A percentile compares a stretch with the other conserved stretches of the same genome.
Conservation (phyloP, 2,888 invertebrate genomes). For the Thera britannica region DNA sequence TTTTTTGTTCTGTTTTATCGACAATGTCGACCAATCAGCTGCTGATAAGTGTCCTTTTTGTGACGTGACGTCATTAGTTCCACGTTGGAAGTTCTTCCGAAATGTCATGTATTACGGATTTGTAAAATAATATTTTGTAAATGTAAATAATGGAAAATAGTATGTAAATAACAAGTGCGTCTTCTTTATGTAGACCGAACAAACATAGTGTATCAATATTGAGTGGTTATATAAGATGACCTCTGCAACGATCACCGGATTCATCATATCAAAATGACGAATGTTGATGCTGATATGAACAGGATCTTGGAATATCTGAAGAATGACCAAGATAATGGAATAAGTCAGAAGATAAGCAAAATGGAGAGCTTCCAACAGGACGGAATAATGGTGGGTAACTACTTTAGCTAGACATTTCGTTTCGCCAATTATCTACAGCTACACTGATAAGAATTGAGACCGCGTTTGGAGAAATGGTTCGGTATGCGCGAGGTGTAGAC, state of each 20-base stretch:
- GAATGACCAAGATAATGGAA: slow-evolving; percentile 64
- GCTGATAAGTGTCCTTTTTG: slow-evolving; percentile 71
- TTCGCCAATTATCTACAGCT: slow-evolving; percentile 13
- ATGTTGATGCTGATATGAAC: slow-evolving; percentile 70
- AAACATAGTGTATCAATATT: slow-evolving; percentile 28
- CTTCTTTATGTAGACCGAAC: slow-evolving; percentile 29
- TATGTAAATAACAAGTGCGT: slow-evolving; percentile 35
- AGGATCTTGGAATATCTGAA: slow-evolving; percentile 73
- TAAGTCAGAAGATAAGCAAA: slow-evolving; percentile 60
- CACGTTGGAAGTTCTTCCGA: slow-evolving; percentile 86
- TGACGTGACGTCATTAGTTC: slow-evolving; percentile 88
- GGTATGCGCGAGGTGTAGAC: slow-evolving; percentile 60
- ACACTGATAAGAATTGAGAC: slow-evolving; percentile 56
- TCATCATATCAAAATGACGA: slow-evolving; percentile 61
- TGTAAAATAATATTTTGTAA: slow-evolving; percentile 57
- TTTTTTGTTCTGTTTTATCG: slow-evolving; percentile 57
- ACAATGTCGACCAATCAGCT: slow-evolving; percentile 68
- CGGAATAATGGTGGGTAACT: slow-evolving; percentile 70
- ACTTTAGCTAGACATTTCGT: slow-evolving; percentile 21
- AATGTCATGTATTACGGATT: slow-evolving; percentile 74
- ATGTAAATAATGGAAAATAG: slow-evolving; percentile 41
- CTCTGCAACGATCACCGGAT: slow-evolving; percentile 46
- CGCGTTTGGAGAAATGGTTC: slow-evolving; percentile 48
- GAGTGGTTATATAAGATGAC: slow-evolving; percentile 53
- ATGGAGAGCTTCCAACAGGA: slow-evolving; percentile 75